phyloP scores from a whole-genome alignment of 2,888 invertebrate genomes.

The Therioaphis trifolii region DNA sequence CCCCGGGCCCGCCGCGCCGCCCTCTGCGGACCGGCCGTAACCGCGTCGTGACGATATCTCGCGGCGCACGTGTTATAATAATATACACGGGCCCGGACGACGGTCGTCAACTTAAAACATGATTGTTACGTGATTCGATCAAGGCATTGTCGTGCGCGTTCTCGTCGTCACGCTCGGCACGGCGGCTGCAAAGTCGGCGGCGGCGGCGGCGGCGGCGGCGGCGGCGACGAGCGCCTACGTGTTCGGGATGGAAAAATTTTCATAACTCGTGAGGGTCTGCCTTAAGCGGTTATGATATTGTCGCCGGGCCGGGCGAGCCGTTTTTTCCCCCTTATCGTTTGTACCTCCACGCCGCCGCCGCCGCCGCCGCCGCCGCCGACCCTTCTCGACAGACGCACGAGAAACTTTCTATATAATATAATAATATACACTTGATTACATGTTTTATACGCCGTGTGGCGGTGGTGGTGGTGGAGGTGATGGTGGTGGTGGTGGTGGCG shows the following conservation, averaged over 20 bases:
- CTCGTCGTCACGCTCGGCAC: not conserved
- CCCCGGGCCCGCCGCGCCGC: not conserved
- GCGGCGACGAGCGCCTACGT: conserved; percentile 33
- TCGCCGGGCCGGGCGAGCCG: conserved; percentile 37
- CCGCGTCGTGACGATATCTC: not conserved
- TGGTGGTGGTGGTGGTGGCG: not conserved
- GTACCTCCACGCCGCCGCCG: too few relatives aligned
- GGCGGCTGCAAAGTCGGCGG: not conserved
- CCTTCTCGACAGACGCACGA: conserved; percentile 21
- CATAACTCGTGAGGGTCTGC: conserved; percentile 56
- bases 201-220: not conserved
- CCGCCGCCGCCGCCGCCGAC: not conserved
- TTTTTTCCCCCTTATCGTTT: conserved; percentile 31
- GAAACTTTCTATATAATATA: conserved; percentile 61
- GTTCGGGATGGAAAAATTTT: conserved; percentile 61
- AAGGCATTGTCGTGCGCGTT: too few relatives aligned
- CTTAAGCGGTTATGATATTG: conserved; percentile 61
- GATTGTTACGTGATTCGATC: conserved; percentile 63
- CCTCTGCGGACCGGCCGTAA: not conserved
- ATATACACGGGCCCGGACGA: not conserved
- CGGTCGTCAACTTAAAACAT: conserved; percentile 52
- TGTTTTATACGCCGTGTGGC: conserved; percentile 49
- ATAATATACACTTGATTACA: conserved; percentile 62
- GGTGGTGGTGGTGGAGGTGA: not conserved
- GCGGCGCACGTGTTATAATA: not conserved